Evolutionary conservation across 2,113 vertebrate genomes (phyloP), one percentile per base, ranked within the genome.

Genomic region (Alethe diademata): DNA sequence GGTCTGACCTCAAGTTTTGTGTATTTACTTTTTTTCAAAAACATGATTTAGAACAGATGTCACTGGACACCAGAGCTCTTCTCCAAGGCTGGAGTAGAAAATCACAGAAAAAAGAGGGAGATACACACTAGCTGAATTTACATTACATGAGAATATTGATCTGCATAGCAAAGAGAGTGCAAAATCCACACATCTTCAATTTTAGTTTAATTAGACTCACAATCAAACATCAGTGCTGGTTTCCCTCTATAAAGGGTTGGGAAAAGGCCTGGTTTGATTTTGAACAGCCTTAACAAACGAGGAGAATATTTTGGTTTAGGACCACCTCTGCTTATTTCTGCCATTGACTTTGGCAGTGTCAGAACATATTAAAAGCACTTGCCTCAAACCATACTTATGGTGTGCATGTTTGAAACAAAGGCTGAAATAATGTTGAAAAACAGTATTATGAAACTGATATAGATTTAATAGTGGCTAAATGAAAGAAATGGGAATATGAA

Each of bases 11-110:
- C 95, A 96, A 95, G 82, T 78, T 84, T 88, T 95, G 48, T 78
- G 33, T 78, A 88, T 94, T 93, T 93, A 90, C 25, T 67, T 94
- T 90, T 91, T 89, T 88, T 86, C 48, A 19, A 92, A 88, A 94
- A 86, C 75, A 53, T 76, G 66, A 96, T 96, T 96, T 90, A 88
- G 71, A 96, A 95, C 94, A 91, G 90, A 95, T 94, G 84, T 93
- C 72, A 80, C 54, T 94, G 90, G 93, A 96, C 92, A 94, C 56
- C 71, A 91, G 38, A 92, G 47, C 51, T 88, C 70, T 83, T 60
- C 78, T 88, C 43, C 74, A 92, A 58, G n/a, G 51, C n/a, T 88
- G 38, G 26, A 80, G 36, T 20, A 94, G 94, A 92, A 92, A 95
- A 92, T 91, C 71, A 88, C 14, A 95, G 74, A 54, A 93, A 72